phyloP scores from a whole-genome alignment of 2,888 invertebrate genomes.

The Drosophila melanosoma region DNA sequence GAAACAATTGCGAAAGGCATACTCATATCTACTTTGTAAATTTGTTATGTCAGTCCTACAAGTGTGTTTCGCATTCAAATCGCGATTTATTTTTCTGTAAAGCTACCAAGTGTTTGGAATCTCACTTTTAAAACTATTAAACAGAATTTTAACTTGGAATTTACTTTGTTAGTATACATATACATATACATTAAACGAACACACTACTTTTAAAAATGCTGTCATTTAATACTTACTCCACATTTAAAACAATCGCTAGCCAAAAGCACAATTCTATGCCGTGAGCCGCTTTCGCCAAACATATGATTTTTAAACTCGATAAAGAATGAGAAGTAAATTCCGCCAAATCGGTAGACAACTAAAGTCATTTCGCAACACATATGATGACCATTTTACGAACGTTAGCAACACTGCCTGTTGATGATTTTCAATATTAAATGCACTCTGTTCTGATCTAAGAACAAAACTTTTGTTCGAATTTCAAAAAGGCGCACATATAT shows the following conservation, averaged over 20 bases:
- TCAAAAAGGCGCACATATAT: conserved; percentile 40
- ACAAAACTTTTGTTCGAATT: conserved; percentile 41
- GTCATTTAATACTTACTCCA: not conserved
- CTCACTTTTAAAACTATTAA: not conserved
- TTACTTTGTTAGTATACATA: not conserved
- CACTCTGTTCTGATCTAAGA: conserved; percentile 50
- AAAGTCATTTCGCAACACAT: conserved; percentile 17
- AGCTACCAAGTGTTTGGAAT: not conserved
- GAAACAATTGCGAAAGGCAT: conserved; percentile 2
- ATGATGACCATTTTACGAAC: not conserved
- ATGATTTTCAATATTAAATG: conserved; percentile 73
- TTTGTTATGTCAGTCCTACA: not conserved
- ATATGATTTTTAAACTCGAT: conserved; percentile 4
- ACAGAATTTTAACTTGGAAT: not conserved
- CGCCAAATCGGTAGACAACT: conserved; percentile 8
- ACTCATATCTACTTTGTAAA: not conserved
- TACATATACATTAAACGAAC: not conserved
- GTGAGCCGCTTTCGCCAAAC: not conserved
- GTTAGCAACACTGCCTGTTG: conserved; percentile 53
- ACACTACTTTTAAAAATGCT: not conserved
- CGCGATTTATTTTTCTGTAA: not conserved
- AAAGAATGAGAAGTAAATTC: not conserved
- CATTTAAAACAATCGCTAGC: not conserved
- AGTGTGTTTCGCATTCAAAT: not conserved
- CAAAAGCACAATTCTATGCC: not conserved